These are phyloP conservation scores for Standfussiana lucernea DNA, from an alignment of 2,888 invertebrate species.

Conservation along the genomic window DNA sequence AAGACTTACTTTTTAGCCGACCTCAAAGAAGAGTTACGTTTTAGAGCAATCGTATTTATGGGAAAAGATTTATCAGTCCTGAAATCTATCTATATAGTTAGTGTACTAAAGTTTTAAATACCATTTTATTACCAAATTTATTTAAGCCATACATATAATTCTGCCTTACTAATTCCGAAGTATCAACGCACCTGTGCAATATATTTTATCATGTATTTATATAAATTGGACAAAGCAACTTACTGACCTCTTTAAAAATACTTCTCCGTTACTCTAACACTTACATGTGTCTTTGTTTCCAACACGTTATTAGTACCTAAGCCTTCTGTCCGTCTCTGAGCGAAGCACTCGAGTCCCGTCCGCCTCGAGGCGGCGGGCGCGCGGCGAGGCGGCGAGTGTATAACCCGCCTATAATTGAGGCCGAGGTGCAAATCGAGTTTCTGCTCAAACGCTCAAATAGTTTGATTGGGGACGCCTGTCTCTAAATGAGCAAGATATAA, in stretches of 20 bases:
- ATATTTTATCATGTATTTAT: too few relatives aligned
- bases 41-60: too few relatives aligned
- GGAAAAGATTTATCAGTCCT: too few relatives aligned
- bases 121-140: too few relatives aligned
- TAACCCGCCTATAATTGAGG: slow-evolving; percentile 64
- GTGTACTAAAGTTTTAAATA: too few relatives aligned
- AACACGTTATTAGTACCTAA: background rate
- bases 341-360: background rate
- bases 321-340: slow-evolving; percentile 34
- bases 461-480: slow-evolving; percentile 45
- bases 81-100: too few relatives aligned
- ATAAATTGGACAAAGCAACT: background rate
- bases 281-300: background rate
- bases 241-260: background rate
- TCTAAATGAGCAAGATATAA: slow-evolving; percentile 31
- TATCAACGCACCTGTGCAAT: too few relatives aligned
- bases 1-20: too few relatives aligned
- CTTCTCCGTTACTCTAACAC: background rate
- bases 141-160: too few relatives aligned
- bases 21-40: too few relatives aligned
- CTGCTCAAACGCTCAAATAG: slow-evolving; percentile 57
- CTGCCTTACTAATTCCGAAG: too few relatives aligned
- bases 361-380: slow-evolving; percentile 30
- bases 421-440: slow-evolving; percentile 68
- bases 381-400: slow-evolving; percentile 44